These are phyloP conservation scores for Drosophila koepferae DNA, from an alignment of 2,888 invertebrate genomes.

Conservation along the genomic window DNA sequence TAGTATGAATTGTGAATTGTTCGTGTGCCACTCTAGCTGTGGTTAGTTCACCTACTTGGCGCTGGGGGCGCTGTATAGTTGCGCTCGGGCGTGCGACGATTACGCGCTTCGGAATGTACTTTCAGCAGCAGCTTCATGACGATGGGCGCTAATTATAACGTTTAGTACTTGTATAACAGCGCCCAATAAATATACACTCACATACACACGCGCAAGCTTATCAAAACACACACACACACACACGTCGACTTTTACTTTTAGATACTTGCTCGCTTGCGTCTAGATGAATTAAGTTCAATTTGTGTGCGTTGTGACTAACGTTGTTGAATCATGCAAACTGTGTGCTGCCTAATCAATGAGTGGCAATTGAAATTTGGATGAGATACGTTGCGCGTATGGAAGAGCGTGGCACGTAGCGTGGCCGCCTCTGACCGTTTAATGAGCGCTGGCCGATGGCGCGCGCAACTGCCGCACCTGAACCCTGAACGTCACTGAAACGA, in stretches of 20 bases:
- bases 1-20: not conserved
- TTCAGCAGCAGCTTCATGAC: slow-evolving; percentile 84
- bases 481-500: slow-evolving; percentile 65
- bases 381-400: not conserved
- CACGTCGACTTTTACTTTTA: not conserved
- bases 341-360: slow-evolving; percentile 7
- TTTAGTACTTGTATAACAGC: slow-evolving; percentile 23
- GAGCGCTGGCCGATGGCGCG: slow-evolving; percentile 18
- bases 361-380: not conserved
- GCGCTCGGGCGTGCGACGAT: slow-evolving; percentile 43
- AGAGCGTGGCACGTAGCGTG: slow-evolving; percentile 35
- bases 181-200: slow-evolving; percentile 8
- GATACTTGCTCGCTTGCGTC: slow-evolving; percentile 1
- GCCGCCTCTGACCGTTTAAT: slow-evolving; percentile 56
- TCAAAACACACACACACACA: not conserved
- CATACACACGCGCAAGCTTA: slow-evolving; percentile 6
- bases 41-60: slow-evolving; percentile 21
- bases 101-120: slow-evolving; percentile 74
- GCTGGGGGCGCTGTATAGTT: slow-evolving; percentile 53
- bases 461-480: slow-evolving; percentile 77
- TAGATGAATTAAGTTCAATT: slow-evolving; percentile 25
- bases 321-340: slow-evolving; percentile 38
- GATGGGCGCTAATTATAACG: slow-evolving; percentile 19
- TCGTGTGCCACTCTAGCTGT: not conserved
- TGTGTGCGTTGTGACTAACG: slow-evolving; percentile 27